phyloP scores from a whole-genome alignment of 2,888 invertebrate species.

The Melangyna quadrimaculata region DNA sequence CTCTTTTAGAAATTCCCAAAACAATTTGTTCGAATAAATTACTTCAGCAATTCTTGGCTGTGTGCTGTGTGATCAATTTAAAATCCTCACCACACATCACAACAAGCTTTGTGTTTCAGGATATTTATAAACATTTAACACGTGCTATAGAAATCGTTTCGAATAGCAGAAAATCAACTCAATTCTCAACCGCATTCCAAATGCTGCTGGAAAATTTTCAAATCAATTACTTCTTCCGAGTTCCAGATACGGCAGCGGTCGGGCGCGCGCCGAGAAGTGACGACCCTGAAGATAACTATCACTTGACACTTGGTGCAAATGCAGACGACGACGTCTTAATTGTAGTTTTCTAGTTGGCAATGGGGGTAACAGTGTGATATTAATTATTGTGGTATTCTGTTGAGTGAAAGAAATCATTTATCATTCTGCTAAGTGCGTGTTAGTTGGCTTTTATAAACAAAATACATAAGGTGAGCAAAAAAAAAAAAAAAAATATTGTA shows the following conservation, averaged over 20 bases:
- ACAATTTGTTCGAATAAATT: constrained; percentile 12
- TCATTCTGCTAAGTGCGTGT: constrained; percentile 41
- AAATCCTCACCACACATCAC: neutral
- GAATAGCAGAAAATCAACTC: neutral
- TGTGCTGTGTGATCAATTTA: neutral
- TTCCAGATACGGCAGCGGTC: neutral
- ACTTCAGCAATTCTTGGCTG: neutral
- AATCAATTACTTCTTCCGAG: constrained; percentile 49
- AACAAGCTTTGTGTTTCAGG: neutral
- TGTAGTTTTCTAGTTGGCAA: neutral
- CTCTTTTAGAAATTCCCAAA: neutral
- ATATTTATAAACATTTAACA: neutral
- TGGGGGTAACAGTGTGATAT: constrained; percentile 8
- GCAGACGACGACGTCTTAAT: constrained; percentile 51
- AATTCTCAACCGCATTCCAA: neutral
- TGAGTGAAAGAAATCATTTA: constrained; percentile 30
- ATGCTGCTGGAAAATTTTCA: constrained; percentile 16
- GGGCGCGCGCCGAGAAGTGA: neutral
- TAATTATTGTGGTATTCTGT: constrained; percentile 50
- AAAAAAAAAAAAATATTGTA: neutral
- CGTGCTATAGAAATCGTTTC: neutral
- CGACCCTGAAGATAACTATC: constrained; percentile 34
- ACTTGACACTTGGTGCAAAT: constrained; percentile 36
- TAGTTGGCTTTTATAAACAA: neutral
- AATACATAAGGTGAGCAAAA: neutral